phyloP scores from a whole-genome alignment of 1,140 invertebrate genomes.

The Bilobella aurantiaca region DNA sequence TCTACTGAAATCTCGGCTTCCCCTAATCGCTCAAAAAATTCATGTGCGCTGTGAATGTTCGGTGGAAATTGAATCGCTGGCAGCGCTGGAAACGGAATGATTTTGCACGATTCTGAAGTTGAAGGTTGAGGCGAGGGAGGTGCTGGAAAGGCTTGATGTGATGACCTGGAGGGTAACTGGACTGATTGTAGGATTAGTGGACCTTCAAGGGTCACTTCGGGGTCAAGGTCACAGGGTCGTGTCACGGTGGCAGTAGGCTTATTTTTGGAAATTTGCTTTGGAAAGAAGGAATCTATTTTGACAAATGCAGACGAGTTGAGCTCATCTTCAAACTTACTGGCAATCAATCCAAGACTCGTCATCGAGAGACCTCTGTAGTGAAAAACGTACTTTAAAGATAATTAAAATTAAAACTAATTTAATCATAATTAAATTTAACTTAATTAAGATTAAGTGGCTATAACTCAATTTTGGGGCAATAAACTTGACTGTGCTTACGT shows the following conservation, averaged over 20 bases:
- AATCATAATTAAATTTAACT: too few relatives aligned
- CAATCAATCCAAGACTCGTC: slow-evolving; percentile 21
- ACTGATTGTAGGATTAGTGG: too few relatives aligned
- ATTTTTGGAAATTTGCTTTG: not conserved
- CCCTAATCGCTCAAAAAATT: not conserved
- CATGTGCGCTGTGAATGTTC: not conserved
- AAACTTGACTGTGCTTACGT: slow-evolving; percentile 16
- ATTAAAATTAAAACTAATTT: too few relatives aligned
- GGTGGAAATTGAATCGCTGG: not conserved
- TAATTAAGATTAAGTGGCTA: not conserved
- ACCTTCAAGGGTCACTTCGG: too few relatives aligned
- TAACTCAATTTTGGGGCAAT: not conserved
- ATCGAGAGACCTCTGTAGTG: slow-evolving; percentile 19
- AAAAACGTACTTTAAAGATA: too few relatives aligned
- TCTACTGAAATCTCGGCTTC: not conserved
- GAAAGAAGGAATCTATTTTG: slow-evolving; percentile 22
- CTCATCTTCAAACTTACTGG: slow-evolving; percentile 33
- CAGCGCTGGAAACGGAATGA: not conserved
- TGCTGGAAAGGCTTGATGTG: too few relatives aligned
- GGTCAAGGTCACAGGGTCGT: not conserved
- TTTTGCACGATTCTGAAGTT: not conserved
- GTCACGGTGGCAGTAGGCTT: not conserved
- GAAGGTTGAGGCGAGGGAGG: too few relatives aligned
- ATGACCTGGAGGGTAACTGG: too few relatives aligned
- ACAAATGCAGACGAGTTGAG: not conserved